Evolutionary conservation across 1,140 invertebrate species (phyloP).

Genomic region (Apis dorsata): DNA sequence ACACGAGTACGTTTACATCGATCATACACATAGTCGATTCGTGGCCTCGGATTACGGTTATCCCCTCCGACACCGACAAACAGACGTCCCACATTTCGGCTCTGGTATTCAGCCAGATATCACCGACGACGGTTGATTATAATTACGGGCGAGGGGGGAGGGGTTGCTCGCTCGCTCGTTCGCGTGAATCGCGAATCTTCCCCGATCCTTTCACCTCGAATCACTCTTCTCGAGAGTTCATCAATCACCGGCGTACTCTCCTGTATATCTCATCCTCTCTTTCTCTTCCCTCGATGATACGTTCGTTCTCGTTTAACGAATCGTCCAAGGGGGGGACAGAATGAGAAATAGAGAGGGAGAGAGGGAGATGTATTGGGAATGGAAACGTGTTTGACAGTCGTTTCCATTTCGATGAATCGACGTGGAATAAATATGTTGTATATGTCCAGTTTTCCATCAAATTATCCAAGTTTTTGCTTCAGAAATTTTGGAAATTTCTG

Average conservation of each 20-base stretch:
- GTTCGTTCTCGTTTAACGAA: neutral
- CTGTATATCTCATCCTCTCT: neutral
- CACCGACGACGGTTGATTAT: slow-evolving; percentile 7
- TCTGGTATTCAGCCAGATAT: neutral
- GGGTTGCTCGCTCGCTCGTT: neutral
- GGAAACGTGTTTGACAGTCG: neutral
- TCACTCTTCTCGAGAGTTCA: slow-evolving; percentile 4
- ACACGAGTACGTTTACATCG: slow-evolving; percentile 26
- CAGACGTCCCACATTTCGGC: slow-evolving; percentile 15
- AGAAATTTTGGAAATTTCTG: neutral
- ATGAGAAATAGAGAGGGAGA: neutral
- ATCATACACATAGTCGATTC: slow-evolving; percentile 17
- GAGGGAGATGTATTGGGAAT: neutral
- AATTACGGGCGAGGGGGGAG: neutral
- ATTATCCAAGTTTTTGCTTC: neutral
- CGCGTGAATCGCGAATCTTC: neutral
- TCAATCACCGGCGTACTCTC: slow-evolving; percentile 1
- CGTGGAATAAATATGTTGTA: neutral
- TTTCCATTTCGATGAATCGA: neutral
- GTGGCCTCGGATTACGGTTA: slow-evolving; percentile 21
- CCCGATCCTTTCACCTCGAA: neutral
- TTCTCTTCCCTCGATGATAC: neutral
- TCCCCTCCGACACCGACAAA: neutral
- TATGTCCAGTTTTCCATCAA: no score
- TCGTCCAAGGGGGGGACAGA: neutral